Conservation (phyloP, 35 echinoderm and acorn worm species). For the Patiria miniata region DNA sequence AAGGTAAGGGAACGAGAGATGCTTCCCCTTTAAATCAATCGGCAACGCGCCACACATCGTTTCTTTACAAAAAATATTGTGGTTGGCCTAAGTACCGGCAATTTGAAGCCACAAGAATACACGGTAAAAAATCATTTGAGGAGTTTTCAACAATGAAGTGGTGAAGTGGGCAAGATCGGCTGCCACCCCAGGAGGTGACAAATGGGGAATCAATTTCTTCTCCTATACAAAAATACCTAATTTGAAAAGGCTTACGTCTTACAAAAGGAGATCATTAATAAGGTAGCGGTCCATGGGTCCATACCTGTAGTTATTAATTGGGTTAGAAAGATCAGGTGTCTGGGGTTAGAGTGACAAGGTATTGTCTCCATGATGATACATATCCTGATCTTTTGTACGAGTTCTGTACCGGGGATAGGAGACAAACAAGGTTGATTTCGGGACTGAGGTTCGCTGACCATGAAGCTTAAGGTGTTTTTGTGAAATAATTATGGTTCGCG, state of each 20-base stretch:
- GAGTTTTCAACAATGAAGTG: neutral
- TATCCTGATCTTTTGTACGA: too few species aligned
- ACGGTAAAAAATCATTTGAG: neutral
- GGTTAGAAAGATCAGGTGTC: neutral
- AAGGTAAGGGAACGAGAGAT: too few species aligned
- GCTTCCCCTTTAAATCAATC: too few species aligned
- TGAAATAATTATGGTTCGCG: neutral
- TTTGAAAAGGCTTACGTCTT: neutral
- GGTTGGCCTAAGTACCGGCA: too few species aligned
- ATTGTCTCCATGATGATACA: too few species aligned
- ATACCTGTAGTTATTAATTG: neutral
- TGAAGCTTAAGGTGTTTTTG: neutral
- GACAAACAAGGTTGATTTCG: neutral
- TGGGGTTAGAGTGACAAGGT: too few species aligned
- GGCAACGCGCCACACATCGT: too few species aligned
- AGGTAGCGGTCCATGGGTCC: neutral
- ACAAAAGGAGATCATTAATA: neutral
- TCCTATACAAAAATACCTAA: neutral
- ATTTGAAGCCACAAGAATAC: neutral
- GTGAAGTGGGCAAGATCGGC: neutral
- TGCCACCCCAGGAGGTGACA: neutral
- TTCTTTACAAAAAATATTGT: too few species aligned
- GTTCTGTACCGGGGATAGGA: too few species aligned
- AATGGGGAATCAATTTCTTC: neutral
- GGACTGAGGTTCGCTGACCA: neutral